Conservation (phyloP, 2,113 vertebrate genomes). For the Myrmecophaga tridactyla region DNA sequence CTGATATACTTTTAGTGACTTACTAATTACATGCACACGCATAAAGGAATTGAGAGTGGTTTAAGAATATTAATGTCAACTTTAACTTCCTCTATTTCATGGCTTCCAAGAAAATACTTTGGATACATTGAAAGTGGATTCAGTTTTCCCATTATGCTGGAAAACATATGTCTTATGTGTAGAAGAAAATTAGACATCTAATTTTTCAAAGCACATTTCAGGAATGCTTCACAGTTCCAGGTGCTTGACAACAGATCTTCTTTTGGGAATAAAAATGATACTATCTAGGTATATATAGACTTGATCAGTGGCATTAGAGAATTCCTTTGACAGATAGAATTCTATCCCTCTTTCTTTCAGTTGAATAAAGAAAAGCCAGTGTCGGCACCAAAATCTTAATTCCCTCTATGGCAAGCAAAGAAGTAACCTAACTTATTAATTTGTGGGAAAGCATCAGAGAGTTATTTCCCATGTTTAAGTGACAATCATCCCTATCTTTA, state of each 20-base stretch:
- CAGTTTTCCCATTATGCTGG: not conserved
- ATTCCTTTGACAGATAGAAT: not conserved
- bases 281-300: not conserved
- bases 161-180: not conserved
- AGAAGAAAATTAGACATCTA: not conserved
- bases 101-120: slow-evolving; percentile 19
- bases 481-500: not conserved
- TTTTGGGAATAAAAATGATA: not conserved
- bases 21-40: not conserved
- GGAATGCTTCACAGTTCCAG: slow-evolving; percentile 1
- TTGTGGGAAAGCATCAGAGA: not conserved
- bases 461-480: not conserved
- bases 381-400: not conserved
- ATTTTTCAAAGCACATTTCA: not conserved
- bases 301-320: not conserved
- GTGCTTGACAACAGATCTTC: not conserved
- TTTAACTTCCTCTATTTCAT: not conserved
- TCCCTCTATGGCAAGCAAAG: not conserved
- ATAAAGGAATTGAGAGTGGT: not conserved
- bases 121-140: not conserved
- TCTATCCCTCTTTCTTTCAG: not conserved
- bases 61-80: slow-evolving; percentile 16
- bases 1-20: not conserved
- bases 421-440: not conserved
- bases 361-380: not conserved